phyloP scores from a whole-genome alignment of 2,113 vertebrate genomes.

The Athene cunicularia region DNA sequence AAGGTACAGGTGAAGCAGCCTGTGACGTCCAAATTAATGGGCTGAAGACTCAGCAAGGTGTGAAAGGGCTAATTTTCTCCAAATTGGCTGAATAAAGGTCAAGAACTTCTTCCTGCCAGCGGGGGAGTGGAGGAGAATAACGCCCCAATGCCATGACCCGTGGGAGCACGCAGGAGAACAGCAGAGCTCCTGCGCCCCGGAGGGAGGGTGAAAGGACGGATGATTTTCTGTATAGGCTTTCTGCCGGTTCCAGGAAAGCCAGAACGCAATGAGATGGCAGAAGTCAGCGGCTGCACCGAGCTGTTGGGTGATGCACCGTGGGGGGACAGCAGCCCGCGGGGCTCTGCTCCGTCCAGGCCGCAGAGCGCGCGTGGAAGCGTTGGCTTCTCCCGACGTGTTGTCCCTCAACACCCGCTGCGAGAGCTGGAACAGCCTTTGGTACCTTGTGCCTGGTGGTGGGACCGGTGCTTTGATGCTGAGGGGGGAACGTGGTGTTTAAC shows the following conservation, averaged over 20 bases:
- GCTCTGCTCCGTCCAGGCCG: neutral
- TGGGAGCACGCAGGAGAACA: neutral
- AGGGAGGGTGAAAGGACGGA: neutral
- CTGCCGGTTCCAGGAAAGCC: neutral
- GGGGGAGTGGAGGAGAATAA: neutral
- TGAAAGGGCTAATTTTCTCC: neutral
- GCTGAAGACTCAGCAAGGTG: neutral
- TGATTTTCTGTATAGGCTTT: neutral
- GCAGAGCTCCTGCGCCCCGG: neutral
- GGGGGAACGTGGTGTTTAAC: neutral
- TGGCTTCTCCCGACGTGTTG: neutral
- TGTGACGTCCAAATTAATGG: accelerated
- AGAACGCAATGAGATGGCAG: neutral
- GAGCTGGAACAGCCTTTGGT: neutral
- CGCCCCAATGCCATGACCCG: neutral
- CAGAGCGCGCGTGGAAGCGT: accelerated
- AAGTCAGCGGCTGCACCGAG: accelerated
- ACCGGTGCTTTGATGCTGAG: neutral
- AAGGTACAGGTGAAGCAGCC: neutral
- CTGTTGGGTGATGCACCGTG: accelerated
- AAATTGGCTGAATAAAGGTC: neutral
- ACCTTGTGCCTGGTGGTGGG: accelerated
- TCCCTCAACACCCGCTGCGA: too few relatives aligned
- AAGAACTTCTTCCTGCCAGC: neutral
- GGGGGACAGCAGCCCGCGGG: neutral